Base-by-base conservation (phyloP, 2,113 vertebrate species). In the Rynchops niger region DNA sequence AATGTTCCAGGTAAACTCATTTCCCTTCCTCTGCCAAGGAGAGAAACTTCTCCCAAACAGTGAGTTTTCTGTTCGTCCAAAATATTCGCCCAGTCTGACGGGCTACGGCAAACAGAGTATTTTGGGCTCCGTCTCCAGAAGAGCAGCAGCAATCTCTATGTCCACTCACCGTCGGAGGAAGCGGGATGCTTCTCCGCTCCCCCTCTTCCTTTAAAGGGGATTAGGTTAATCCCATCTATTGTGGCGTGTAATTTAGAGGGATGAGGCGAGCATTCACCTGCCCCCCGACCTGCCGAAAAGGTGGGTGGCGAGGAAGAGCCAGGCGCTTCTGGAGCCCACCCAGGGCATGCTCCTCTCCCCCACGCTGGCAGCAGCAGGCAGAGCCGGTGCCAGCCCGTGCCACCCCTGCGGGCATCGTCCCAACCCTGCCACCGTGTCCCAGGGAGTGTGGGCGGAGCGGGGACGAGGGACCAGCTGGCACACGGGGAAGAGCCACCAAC, bases 371-470 rank as follows among this genome's bases (percentile, higher is more conserved):
- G 52, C 20, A 3, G 2, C 34, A 19, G 56, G 86, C 76, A 40
- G 56, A 72, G 58, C 29, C 1, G 2, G 43, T 26, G 36, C 6
- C 5, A 82, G 69, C 30, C 76, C 2, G 1, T 27, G 40, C 10
- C 71, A 32, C 2, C 62, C 55, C 43, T 3, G 3, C 2, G 21
- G 38, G 11, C 40, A 43, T 5, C 9, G 34, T 34, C 21, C 84
- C 55, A 9, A 5, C 10, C 15, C 38, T 23, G 82, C 61, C 50
- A 6, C 38, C 29, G 1, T 23, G 11, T 9, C 61, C 71, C 43
- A 2, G 67, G 58, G 50, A 63, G n/a, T 7, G 1, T 0, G 0
- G 23, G 58, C 1, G 0, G 50, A 56, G 25, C 10, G 47, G 58
- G 47, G 19, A 36, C 3, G 3, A 42, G 26, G 25, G 25, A 36